Evolutionary conservation across 2,113 vertebrate genomes (phyloP).

Genomic region (Charina bottae): DNA sequence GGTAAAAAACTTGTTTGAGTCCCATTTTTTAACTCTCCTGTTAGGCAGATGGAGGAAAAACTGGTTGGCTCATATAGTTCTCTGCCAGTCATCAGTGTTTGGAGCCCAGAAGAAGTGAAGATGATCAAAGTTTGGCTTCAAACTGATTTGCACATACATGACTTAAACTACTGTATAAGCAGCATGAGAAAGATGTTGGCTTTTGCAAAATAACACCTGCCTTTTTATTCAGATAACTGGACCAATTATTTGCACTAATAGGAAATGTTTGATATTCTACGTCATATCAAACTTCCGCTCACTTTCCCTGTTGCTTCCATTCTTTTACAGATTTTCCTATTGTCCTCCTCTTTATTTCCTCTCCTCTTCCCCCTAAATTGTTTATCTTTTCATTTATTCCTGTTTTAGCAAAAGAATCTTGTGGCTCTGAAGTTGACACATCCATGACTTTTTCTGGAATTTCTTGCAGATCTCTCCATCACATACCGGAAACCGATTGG

Average conservation of each 20-base stretch:
- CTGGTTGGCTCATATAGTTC: no score
- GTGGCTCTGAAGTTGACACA: not conserved
- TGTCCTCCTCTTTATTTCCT: not conserved
- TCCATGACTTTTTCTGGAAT: not conserved
- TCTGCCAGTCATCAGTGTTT: no score
- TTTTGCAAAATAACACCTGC: no score
- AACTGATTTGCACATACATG: no score
- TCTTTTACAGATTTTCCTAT: not conserved
- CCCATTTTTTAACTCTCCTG: no score
- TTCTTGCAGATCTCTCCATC: constrained; percentile 14
- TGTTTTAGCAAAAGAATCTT: not conserved
- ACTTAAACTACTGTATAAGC: no score
- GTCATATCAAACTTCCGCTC: not conserved
- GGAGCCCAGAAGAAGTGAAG: no score
- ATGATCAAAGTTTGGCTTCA: no score
- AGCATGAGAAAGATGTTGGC: no score
- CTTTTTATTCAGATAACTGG: not conserved
- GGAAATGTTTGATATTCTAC: not conserved
- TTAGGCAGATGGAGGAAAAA: no score
- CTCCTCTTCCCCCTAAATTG: not conserved
- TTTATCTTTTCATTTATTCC: not conserved
- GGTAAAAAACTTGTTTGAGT: no score
- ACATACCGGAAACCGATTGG: not conserved
- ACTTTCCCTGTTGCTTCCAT: not conserved
- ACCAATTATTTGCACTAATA: not conserved